These are phyloP conservation scores for Enteromius anoplus DNA, from an alignment of 2,797 vertebrate species.

Conservation along the genomic window DNA sequence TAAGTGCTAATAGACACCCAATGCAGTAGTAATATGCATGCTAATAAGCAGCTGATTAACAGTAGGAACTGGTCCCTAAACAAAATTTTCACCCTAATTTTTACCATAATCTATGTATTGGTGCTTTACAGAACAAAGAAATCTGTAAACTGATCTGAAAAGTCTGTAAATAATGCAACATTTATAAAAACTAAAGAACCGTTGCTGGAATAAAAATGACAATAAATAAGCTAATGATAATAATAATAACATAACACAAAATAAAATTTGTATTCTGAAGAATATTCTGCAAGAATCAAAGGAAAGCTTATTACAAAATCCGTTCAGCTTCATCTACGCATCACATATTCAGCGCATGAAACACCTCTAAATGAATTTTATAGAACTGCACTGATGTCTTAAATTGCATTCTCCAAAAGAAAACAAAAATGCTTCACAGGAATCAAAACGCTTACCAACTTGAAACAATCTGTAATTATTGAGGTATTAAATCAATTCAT, in stretches of 20 bases:
- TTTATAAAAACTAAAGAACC: not conserved
- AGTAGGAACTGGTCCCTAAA: not conserved
- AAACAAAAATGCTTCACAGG: slow-evolving; percentile 74
- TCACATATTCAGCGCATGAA: slow-evolving; percentile 54
- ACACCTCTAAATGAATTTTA: slow-evolving; percentile 58
- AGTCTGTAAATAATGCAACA: not conserved
- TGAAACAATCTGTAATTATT: slow-evolving; percentile 75
- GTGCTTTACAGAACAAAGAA: not conserved
- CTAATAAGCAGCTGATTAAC: not conserved
- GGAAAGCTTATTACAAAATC: not conserved
- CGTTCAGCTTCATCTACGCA: not conserved
- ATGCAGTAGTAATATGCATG: not conserved
- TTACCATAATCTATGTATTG: not conserved
- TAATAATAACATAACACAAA: not conserved
- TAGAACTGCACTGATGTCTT: slow-evolving; percentile 64
- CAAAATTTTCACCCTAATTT: not conserved
- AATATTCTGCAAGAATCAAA: not conserved
- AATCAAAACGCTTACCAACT: slow-evolving; percentile 75
- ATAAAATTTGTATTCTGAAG: not conserved
- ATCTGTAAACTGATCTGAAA: not conserved
- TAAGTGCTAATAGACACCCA: not conserved
- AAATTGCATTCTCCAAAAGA: slow-evolving; percentile 67
- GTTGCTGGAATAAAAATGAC: not conserved
- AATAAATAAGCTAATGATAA: not conserved
- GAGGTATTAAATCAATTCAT: slow-evolving; percentile 81